Evolutionary conservation across 2,113 vertebrate species (phyloP), one percentile per base, ranked within the genome.

Genomic region (Ceyx margarethae): DNA sequence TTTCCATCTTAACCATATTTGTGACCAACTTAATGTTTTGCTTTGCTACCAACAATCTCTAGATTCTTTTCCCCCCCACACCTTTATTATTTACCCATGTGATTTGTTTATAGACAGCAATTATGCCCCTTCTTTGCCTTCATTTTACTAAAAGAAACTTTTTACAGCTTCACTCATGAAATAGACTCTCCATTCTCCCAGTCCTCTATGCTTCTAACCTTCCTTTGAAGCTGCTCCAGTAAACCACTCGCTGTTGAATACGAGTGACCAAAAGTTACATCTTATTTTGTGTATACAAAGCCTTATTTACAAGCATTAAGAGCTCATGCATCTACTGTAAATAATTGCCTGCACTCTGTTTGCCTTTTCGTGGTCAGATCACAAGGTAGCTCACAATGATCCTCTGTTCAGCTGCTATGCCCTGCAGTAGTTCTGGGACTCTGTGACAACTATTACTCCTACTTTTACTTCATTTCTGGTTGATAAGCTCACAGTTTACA

Each of bases 271-370:
- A 60, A 93, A 95, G 90, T 92, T 95, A 58, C 51, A 91, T 94
- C 85, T 92, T 96, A 95, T 95, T 95, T 95, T 91, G 82, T 94
- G 62, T 94, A 95, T 68, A 93, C 92, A 96, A 83, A 94, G 82
- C 40, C 76, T 94, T 91, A 91, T 94, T 95, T 95, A 93, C 72
- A 90, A 90, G 80, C 65, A 78, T 75, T 90, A 90, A 95, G 76
- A 68, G 80, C 90, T 95, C 73, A 60, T 77, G 42, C 57, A 78
- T 87, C 85, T 89, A 86, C 90, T 81, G 77, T 87, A 95, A 95
- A 93, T 86, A 95, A 77, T 78, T 91, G 67, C 67, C 31, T 89
- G 85, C 90, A 88, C 85, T 89, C 68, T 83, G 42, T 57, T 94
- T 94, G 87, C 61, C 75, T 94, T 93, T 90, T 85, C 65, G 15